Percentiles rank a stretch among this genome's conserved stretches.
Evolutionary conservation across 2,888 invertebrate genomes (phyloP).

Genomic region (Perizoma flavofasciatum): DNA sequence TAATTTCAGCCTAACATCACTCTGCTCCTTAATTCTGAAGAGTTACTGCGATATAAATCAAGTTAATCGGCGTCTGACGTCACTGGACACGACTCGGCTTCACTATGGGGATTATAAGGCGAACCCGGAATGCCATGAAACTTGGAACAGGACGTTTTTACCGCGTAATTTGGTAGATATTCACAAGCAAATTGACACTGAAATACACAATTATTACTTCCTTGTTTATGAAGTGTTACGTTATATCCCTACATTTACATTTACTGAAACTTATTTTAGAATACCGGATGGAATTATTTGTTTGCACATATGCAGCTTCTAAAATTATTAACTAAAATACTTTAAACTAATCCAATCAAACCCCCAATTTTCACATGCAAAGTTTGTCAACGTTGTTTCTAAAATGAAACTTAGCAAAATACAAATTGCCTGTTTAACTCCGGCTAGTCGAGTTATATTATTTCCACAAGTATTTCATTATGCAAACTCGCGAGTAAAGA

Average conservation of each 20-base stretch:
- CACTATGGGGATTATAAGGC: conserved; percentile 31
- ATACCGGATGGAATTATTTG: background rate
- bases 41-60: conserved; percentile 53
- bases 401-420: conserved; percentile 55
- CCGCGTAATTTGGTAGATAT: conserved; percentile 17
- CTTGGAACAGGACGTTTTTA: conserved; percentile 18
- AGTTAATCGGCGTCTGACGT: conserved; percentile 52
- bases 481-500: conserved; percentile 58
- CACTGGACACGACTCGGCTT: conserved; percentile 40
- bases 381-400: conserved; percentile 26
- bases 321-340: conserved; percentile 8
- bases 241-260: background rate
- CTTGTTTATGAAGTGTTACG: conserved; percentile 7
- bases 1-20: conserved; percentile 40
- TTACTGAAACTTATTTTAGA: too few species aligned
- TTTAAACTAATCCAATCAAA: conserved; percentile 11
- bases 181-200: conserved; percentile 12
- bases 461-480: conserved; percentile 64
- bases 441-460: conserved; percentile 49
- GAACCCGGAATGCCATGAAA: conserved; percentile 17
- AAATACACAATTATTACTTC: conserved; percentile 7
- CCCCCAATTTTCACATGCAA: conserved; percentile 18
- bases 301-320: background rate
- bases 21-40: conserved; percentile 40
- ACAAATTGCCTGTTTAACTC: conserved; percentile 60